These are phyloP conservation scores for Hyles vespertilio DNA, from an alignment of 1,140 invertebrate species.

Conservation along the genomic window DNA sequence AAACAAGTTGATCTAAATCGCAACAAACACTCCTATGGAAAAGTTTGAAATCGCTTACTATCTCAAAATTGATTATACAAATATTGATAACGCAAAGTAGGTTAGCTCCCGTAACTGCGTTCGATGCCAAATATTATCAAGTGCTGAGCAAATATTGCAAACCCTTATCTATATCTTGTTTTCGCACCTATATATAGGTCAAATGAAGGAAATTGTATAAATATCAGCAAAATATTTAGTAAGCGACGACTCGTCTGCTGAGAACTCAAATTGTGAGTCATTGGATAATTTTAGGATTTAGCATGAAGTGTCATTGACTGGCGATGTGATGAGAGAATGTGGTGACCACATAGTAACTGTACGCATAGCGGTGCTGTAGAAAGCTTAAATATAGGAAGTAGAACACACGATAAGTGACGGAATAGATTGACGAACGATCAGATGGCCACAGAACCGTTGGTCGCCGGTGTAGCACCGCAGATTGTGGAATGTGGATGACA, in stretches of 20 bases:
- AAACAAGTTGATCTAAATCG: too few species aligned
- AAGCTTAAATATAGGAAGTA: too few species aligned
- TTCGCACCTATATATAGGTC: conserved; percentile 62
- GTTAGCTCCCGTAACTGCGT: conserved; percentile 64
- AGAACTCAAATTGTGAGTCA: conserved; percentile 17
- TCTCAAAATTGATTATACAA: conserved; percentile 47
- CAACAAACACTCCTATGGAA: not conserved
- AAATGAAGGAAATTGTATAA: conserved; percentile 11
- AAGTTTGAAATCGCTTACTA: conserved; percentile 13
- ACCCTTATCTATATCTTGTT: conserved; percentile 64
- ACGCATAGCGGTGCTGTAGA: conserved; percentile 23
- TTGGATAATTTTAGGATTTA: too few species aligned
- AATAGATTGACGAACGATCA: too few species aligned
- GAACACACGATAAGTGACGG: too few species aligned
- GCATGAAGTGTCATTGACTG: too few species aligned
- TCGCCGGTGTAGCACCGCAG: too few species aligned
- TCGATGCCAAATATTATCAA: conserved; percentile 66
- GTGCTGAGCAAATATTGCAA: conserved; percentile 55
- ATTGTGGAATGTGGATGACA: too few species aligned
- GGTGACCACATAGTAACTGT: conserved; percentile 39
- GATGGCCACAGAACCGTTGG: too few species aligned
- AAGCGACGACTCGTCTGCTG: conserved; percentile 38
- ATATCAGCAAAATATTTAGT: conserved; percentile 30
- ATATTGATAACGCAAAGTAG: conserved; percentile 67
- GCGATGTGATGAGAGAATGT: conserved; percentile 6